These are phyloP conservation scores for Xiphophorus hellerii DNA, from an alignment of 2,113 vertebrate genomes.

Conservation along the genomic window DNA sequence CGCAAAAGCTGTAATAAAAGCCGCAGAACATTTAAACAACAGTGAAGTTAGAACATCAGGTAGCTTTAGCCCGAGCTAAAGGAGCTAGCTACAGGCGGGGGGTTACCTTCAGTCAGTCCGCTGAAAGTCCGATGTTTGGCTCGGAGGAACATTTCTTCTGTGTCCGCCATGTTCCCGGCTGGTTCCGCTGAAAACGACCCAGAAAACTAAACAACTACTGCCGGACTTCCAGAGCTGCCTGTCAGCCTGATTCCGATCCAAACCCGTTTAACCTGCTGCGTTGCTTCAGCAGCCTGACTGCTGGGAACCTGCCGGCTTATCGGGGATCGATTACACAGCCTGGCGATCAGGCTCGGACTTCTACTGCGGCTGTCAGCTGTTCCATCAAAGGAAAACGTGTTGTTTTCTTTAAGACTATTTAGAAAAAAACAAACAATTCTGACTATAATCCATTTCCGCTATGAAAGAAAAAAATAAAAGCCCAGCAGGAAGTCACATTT, in stretches of 20 bases:
- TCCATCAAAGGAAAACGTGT: too few relatives aligned
- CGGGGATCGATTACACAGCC: conserved; percentile 55
- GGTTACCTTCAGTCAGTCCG: conserved; percentile 80
- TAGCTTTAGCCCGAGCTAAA: conserved; percentile 6
- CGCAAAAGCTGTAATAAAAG: background rate
- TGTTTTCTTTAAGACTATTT: too few relatives aligned
- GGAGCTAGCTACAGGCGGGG: conserved; percentile 27
- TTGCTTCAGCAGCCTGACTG: conserved; percentile 1
- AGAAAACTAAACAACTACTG: background rate
- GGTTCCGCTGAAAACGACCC: background rate
- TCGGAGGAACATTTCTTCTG: conserved; percentile 71
- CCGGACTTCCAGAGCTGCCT: too few relatives aligned
- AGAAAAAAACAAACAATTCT: too few relatives aligned
- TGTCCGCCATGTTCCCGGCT: conserved; percentile 60
- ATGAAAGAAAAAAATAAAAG: too few relatives aligned
- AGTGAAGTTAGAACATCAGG: background rate
- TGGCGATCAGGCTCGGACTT: conserved; percentile 1
- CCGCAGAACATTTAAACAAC: too few relatives aligned
- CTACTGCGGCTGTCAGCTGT: background rate
- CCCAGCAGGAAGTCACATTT: too few relatives aligned
- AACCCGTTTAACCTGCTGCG: background rate
- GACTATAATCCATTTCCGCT: too few relatives aligned
- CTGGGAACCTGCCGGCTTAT: conserved; percentile 1
- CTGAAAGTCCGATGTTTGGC: conserved; percentile 72
- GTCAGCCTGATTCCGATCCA: background rate